Conservation (phyloP, 2,888 invertebrate genomes). For the Seira ritae region DNA sequence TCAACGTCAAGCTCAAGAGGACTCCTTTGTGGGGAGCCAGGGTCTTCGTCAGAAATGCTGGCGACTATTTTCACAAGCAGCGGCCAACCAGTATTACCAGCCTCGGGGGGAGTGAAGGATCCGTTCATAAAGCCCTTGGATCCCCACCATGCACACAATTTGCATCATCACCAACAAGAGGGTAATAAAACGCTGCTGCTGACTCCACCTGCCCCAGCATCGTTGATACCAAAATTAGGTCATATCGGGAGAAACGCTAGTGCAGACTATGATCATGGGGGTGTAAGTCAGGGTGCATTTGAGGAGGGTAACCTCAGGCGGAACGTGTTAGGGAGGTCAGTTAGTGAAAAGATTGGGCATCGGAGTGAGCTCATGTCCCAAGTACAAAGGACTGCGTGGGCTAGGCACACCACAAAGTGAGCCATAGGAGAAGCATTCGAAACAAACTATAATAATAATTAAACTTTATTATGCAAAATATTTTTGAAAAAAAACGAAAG, state of each 20-base stretch:
- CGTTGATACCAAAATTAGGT: slow-evolving; percentile 53
- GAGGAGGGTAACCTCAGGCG: slow-evolving; percentile 46
- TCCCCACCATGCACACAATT: too few species aligned
- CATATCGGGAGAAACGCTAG: slow-evolving; percentile 63
- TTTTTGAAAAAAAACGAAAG: too few species aligned
- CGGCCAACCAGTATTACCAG: slow-evolving; percentile 79
- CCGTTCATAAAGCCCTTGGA: slow-evolving; percentile 59
- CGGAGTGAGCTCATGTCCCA: slow-evolving; percentile 90
- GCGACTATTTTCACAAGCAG: slow-evolving; percentile 57
- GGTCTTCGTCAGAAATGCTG: slow-evolving; percentile 59
- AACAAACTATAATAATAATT: too few species aligned
- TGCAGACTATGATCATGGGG: slow-evolving; percentile 61
- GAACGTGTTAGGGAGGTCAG: slow-evolving; percentile 79
- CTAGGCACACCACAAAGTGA: slow-evolving; percentile 90
- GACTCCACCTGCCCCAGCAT: slow-evolving; percentile 34
- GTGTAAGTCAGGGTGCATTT: slow-evolving; percentile 58
- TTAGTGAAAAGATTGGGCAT: slow-evolving; percentile 91
- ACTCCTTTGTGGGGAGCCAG: slow-evolving; percentile 76
- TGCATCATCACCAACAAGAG: slow-evolving; percentile 8
- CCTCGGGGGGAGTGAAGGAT: background rate
- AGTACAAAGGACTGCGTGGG: slow-evolving; percentile 88
- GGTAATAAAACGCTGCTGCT: slow-evolving; percentile 37
- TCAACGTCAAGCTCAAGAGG: slow-evolving; percentile 78
- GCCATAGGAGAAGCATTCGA: slow-evolving; percentile 11
- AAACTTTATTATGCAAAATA: too few species aligned